Evolutionary conservation across 2,113 vertebrate genomes (phyloP), one percentile per base, ranked within the genome.

Genomic region (Seriola quinqueradiata): DNA sequence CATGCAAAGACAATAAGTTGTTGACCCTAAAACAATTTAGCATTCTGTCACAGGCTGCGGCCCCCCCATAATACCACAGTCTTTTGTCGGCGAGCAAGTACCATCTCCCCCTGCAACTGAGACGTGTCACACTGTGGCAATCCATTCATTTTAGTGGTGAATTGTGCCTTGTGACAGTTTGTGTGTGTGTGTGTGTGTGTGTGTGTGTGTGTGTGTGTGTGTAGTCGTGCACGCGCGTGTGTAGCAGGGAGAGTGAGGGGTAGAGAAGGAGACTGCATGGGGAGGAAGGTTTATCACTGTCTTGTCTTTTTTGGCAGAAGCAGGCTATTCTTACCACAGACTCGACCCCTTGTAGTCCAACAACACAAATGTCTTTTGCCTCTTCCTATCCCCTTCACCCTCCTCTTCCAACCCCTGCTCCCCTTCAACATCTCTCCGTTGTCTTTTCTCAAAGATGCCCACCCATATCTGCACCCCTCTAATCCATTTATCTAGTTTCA

Each of bases 251-350:
- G 79, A 72, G 70, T 25, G 78, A 57, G 75, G 73, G 81, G 89
- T 93, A 92, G 92, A 92, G 94, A 94, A 28, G 92, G 94, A 94
- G 93, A 95, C 91, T 90, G 89, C 90, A 87, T 81, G 85, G 92
- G 93, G 93, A 95, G 94, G 94, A 96, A 97, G 97, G 96, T 97
- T 97, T 96, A 96, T 97, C 95, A 96, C 94, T 95, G 95, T 95
- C 95, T 95, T 96, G 94, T 96, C 95, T 91, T 88, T 94, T 94
- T 94, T 95, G 95, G 95, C 94, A 93, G 92, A 94, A 94, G 94
- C 95, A 90, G 92, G 94, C 93, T 91, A 95, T 93, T 95, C 95
- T 94, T 94, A 92, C 94, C 92, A 82, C 76, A 82, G 89, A 87
- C 82, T 87, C 84, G 86, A 94, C 94, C 93, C 89, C 93, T 93